Percentiles rank a stretch among this genome's conserved stretches.
phyloP scores from a whole-genome alignment of 2,113 vertebrate genomes.

The Trichomycterus rosablanca region DNA sequence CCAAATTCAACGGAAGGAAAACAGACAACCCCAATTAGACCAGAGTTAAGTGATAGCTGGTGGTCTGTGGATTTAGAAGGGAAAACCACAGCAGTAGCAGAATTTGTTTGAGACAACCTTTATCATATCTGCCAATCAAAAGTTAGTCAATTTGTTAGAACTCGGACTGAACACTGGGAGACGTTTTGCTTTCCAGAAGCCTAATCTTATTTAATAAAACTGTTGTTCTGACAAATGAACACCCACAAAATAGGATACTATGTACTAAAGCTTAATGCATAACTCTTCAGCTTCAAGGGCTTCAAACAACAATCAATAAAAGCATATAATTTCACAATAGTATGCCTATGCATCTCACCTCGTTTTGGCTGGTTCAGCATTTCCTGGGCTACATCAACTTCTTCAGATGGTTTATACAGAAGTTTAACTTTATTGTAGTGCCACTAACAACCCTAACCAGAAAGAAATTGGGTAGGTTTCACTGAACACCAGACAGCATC shows the following conservation, averaged over 20 bases:
- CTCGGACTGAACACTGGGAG: background rate
- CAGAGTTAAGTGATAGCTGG: slow-evolving; percentile 6
- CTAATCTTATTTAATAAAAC: slow-evolving; percentile 8
- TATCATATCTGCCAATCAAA: background rate
- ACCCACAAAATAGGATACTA: background rate
- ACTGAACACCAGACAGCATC: no score
- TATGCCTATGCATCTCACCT: no score
- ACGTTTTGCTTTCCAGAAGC: background rate
- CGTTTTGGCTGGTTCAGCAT: no score
- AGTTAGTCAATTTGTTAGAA: slow-evolving; percentile 3
- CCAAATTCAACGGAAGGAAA: background rate
- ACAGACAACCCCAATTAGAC: slow-evolving; percentile 1
- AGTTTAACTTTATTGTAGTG: no score
- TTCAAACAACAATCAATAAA: no score
- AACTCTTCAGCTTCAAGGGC: no score
- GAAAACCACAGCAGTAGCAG: slow-evolving; percentile 1
- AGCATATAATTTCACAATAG: no score
- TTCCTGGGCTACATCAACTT: no score
- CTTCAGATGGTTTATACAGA: no score
- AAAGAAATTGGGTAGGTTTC: no score
- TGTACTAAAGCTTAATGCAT: no score
- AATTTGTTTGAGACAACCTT: slow-evolving; percentile 1
- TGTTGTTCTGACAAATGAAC: background rate
- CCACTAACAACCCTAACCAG: no score
- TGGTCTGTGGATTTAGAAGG: background rate